Evolutionary conservation across 2,113 vertebrate species (phyloP).

Genomic region (Perca fluviatilis): DNA sequence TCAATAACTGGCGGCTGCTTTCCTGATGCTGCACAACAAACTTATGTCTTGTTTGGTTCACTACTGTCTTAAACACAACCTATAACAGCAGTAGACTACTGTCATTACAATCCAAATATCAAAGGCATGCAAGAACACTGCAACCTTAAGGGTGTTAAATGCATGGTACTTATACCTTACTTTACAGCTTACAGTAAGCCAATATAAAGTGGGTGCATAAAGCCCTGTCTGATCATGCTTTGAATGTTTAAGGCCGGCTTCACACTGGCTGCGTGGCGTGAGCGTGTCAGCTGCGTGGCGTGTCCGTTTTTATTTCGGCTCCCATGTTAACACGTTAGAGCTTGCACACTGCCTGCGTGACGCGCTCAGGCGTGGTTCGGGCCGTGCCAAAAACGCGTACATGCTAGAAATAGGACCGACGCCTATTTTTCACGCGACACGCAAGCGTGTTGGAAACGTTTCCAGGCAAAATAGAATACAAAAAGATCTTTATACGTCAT

Average conservation of each 20-base stretch:
- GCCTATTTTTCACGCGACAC: too few relatives aligned
- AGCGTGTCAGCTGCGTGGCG: too few relatives aligned
- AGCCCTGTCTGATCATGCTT: slow-evolving; percentile 29
- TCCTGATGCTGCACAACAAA: neutral
- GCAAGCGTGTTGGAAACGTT: too few relatives aligned
- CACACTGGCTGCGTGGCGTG: too few relatives aligned
- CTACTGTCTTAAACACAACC: neutral
- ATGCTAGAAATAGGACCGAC: too few relatives aligned
- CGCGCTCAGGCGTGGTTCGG: too few relatives aligned
- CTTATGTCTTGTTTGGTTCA: neutral
- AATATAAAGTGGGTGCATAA: slow-evolving; percentile 30
- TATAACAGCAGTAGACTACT: neutral
- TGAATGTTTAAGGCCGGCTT: neutral
- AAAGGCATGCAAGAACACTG: neutral
- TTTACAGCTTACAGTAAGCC: slow-evolving; percentile 43
- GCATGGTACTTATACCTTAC: slow-evolving; percentile 24
- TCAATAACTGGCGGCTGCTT: neutral
- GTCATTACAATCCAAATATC: slow-evolving; percentile 1
- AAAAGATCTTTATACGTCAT: too few relatives aligned
- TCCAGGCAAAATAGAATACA: too few relatives aligned
- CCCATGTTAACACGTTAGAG: too few relatives aligned
- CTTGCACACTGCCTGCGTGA: too few relatives aligned
- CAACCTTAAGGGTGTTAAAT: slow-evolving; percentile 36
- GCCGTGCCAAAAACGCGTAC: too few relatives aligned
- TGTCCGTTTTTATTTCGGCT: too few relatives aligned